Base-by-base conservation (phyloP, 2,797 vertebrate genomes). In the Malurus splendens region DNA sequence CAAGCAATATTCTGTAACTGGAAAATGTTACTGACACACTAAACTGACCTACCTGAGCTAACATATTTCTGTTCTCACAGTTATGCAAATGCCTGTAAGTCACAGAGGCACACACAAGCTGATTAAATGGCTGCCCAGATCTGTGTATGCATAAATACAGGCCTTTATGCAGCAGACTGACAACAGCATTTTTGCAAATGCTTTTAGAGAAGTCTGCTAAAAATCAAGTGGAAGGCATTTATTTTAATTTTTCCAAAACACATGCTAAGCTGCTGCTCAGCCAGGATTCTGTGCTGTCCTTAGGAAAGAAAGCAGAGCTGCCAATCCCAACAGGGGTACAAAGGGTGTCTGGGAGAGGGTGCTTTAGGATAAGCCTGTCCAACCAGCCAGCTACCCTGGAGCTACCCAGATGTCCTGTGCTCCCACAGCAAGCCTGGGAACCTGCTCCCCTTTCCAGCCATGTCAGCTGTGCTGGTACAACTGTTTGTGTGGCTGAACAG, bases 191-290 rank as follows among this genome's bases (percentile, higher is more conserved):
- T 86, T 60, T 90, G 65, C 47, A 71, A 93, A 72, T 48, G 54
- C 33, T 90, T 82, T 85, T 57, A 88, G 24, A 83, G 76, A 75
- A 85, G 66, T 61, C 84, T 90, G 74, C 6, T 22, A 79, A 87
- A 92, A 87, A 61, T 45, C 38, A 61, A 65, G 62, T 38, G 36
- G 68, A 90, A 89, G 65, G 44, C 28, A 72, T 72, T 80, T 47
- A 67, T 68, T 87, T 91, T 80, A 87, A 81, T 85, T 56, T 87
- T 87, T 52, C 78, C 76, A 87, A 85, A 90, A 81, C 14, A 47
- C n/a, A 55, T 56, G 73, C 70, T 75, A 75, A 92, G 44, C 62
- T 56, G 66, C 79, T 38, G 38, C 72, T 78, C 11, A 6, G 33
- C 44, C 38, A 50, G 79, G 64, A 77, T 74, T 74, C 72, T 47